Base-by-base conservation (phyloP, 2,888 invertebrate species). In the Hymenopus coronatus region DNA sequence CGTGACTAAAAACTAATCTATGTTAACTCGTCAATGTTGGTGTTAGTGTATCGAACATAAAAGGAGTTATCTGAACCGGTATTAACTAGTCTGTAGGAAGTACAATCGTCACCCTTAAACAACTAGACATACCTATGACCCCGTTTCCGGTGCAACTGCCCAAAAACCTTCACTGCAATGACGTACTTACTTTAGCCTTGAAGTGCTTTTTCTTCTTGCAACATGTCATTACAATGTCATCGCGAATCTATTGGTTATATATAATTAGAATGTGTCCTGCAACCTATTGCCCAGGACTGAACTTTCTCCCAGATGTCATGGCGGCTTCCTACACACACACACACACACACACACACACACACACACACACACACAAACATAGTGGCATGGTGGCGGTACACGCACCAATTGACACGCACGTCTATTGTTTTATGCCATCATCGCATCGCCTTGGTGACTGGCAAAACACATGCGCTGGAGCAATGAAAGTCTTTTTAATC, bases 231-330 rank as follows among this genome's bases (percentile, higher is more conserved):
- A 70, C 15, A 20, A 25, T 70, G 54, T 70, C 54, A 70, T 70
- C 54, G 54, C 54, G 54, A 70, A 70, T 70, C 54, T 25, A 20
- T 84, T 30, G 25, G 30, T 84, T 84, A 83, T 83, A 25, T 20
- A 25, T 70, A 70, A 70, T 70, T 70, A 70, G 20, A 70, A 70
- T 70, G 54, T 70, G 54, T 70, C 25, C 25, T 70, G 46, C 14
- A 14, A 14, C 46, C 14, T 14, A 20, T 54, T 15, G 54, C 54
- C 54, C 54, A 54, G 54, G 15, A 14, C 54, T 54, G 14, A 54
- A 86, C 86, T 86, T 86, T 86, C 86, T 86, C 86, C 46, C 25
- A 85, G 46, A 33, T 85, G 40, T 25, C 54, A 85, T 27, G 85
- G 85, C 85, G 85, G 54, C 85, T 70, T 20, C 27, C 54, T 70